Evolutionary conservation across 2,113 vertebrate genomes (phyloP).

Genomic region (Centrocercus urophasianus): DNA sequence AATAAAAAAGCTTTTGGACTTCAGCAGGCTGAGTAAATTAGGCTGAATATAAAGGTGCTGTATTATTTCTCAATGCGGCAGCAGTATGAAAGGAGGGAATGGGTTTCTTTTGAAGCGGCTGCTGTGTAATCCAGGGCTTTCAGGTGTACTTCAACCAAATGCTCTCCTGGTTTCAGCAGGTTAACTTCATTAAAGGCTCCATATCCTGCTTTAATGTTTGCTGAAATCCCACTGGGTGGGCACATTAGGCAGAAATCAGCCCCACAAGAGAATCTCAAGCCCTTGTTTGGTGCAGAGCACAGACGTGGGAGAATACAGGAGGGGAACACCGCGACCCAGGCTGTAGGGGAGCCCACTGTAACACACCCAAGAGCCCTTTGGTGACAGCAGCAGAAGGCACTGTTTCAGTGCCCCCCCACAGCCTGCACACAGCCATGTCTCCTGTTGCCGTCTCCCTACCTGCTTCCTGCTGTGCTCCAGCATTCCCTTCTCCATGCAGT

Average conservation of each 20-base stretch:
- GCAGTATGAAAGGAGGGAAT: conserved; percentile 68
- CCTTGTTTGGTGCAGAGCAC: conserved; percentile 68
- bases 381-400: not conserved
- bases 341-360: not conserved
- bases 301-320: conserved; percentile 24
- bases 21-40: conserved; percentile 70
- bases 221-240: conserved; percentile 49
- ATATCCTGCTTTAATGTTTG: conserved; percentile 78
- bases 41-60: conserved; percentile 70
- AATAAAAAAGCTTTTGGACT: conserved; percentile 69
- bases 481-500: not conserved
- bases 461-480: not conserved
- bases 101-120: conserved; percentile 76
- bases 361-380: not conserved
- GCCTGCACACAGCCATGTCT: not conserved
- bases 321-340: not conserved
- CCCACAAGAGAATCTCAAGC: conserved; percentile 31
- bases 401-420: not conserved
- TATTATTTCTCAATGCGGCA: conserved; percentile 74
- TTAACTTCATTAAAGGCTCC: conserved; percentile 82
- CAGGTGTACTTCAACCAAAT: conserved; percentile 75
- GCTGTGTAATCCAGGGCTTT: conserved; percentile 76
- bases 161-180: conserved; percentile 74
- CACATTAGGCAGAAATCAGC: conserved; percentile 76
- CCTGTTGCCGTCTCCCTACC: not conserved